Percentiles rank a stretch among this genome's conserved stretches.
phyloP scores from a whole-genome alignment of 2,888 invertebrate species.

The Brachycybe producta region DNA sequence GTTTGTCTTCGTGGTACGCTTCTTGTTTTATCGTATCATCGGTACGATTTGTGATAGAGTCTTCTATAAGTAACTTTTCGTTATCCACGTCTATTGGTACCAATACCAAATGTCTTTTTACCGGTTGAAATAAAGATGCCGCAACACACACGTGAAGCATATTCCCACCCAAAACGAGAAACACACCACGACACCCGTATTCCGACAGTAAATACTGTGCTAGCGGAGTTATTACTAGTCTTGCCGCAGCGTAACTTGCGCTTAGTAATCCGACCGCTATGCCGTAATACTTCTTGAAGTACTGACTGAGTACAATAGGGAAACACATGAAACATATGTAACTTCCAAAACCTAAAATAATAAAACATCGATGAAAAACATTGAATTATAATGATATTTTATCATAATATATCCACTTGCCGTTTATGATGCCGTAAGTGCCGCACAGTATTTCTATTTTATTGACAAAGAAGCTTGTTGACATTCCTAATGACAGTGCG shows the following conservation, averaged over 20 bases:
- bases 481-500: constrained; percentile 55
- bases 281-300: constrained; percentile 52
- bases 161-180: constrained; percentile 53
- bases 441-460: constrained; percentile 52
- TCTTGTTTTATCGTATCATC: no score
- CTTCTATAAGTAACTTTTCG: no score
- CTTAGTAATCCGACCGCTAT: constrained; percentile 60
- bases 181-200: constrained; percentile 49
- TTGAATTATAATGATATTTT: not conserved
- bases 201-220: constrained; percentile 23
- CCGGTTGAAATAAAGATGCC: constrained; percentile 52
- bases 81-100: not conserved
- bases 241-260: constrained; percentile 60
- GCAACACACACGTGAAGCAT: constrained; percentile 62
- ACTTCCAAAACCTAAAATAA: constrained; percentile 25
- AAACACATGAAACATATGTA: constrained; percentile 39
- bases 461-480: constrained; percentile 54
- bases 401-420: constrained; percentile 33
- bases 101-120: constrained; percentile 10
- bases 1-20: no score
- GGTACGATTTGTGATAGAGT: no score
- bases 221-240: constrained; percentile 35
- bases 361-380: not conserved
- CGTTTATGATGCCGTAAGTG: constrained; percentile 57
- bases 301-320: constrained; percentile 51